Evolutionary conservation across 2,888 invertebrate species (phyloP), one percentile per base, ranked within the genome.

Genomic region (Conops quadrifasciatus): DNA sequence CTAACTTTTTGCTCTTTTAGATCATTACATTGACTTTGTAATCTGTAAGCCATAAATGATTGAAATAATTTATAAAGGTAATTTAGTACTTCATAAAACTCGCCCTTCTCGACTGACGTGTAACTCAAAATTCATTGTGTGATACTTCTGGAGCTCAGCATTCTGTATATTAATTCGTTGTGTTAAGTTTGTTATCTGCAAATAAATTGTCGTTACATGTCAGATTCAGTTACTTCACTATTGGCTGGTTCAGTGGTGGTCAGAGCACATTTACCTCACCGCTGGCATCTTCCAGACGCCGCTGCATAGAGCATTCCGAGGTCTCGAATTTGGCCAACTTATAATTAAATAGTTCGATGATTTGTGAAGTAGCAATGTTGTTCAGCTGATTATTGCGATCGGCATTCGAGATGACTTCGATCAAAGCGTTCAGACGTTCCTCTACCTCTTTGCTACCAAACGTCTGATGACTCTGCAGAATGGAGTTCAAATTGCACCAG

Each of bases 261-360:
- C 19, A 21, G 3, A 59, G 36, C 36, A n/a, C 60, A 21, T 36
- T 51, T 19, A 82, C 81, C 77, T 80, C 79, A 47, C 73, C 69
- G 49, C 82, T 84, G 13, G 85, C 83, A 72, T 84, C 80, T 21
- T 84, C 81, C 26, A 85, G 75, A 0, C 81, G 78, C 70, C 81
- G 81, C 15, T 80, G 78, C 78, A 84, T 79, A 56, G 78, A 78
- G 15, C 73, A 75, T 49, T 83, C 77, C 9, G 78, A 73, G 21
- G 78, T 78, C 47, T 78, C 80, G 16, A 81, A 80, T 70, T 83
- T 82, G 49, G 84, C 80, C 47, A 83, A 82, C 77, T 85, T 85
- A 75, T 84, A 83, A 66, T 82, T 83, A 47, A 83, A 85, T 43
- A 85, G 65, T 71, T 85, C 85, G 67, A 85, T 82, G 43, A 85